phyloP scores from a whole-genome alignment of 2,113 vertebrate species.

The Ardeotis arabs region DNA sequence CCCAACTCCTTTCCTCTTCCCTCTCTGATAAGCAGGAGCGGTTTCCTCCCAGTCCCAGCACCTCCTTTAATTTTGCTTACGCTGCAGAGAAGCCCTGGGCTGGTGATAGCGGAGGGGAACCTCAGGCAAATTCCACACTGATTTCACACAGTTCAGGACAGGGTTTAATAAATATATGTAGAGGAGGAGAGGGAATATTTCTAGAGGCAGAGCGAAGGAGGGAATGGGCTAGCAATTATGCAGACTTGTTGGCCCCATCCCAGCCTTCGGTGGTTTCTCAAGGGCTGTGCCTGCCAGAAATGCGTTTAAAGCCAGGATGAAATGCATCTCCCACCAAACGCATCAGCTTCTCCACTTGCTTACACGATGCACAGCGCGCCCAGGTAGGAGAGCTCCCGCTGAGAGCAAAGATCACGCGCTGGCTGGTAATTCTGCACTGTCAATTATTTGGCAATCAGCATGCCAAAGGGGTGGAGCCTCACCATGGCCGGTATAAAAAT shows the following conservation, averaged over 20 bases:
- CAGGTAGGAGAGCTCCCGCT: background rate
- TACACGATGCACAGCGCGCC: background rate
- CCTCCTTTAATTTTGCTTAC: background rate
- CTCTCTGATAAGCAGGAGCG: background rate
- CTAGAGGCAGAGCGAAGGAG: background rate
- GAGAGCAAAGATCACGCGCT: background rate
- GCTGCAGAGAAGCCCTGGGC: background rate
- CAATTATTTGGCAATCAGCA: background rate
- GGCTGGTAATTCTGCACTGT: background rate
- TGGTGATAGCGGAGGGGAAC: background rate
- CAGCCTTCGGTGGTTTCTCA: background rate
- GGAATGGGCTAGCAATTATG: background rate
- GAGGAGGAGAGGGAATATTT: background rate
- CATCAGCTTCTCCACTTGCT: background rate
- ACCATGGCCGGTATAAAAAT: background rate
- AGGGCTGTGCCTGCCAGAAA: background rate
- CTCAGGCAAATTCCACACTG: slow-evolving; percentile 20
- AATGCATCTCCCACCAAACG: background rate
- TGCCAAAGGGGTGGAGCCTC: background rate
- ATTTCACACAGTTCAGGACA: slow-evolving; percentile 4
- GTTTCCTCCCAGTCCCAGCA: background rate
- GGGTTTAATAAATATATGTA: background rate
- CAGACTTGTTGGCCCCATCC: background rate
- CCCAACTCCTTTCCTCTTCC: background rate
- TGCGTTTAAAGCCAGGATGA: background rate